Percentiles rank a stretch among this genome's conserved stretches.
phyloP scores from a whole-genome alignment of 2,797 vertebrate genomes.

The Megaceryle alcyon region DNA sequence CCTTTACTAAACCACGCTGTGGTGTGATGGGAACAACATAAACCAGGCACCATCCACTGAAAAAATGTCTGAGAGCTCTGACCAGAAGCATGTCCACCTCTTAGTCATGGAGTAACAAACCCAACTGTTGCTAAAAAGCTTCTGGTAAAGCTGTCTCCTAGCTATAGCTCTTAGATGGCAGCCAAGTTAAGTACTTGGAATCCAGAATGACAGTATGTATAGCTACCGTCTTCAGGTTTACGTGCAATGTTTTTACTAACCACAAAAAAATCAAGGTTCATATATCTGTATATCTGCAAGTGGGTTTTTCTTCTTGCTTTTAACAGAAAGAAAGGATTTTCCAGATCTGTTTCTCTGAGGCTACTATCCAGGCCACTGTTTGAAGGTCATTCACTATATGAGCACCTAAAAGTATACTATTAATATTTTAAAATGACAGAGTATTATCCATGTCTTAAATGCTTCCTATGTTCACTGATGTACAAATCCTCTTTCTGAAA shows the following conservation, averaged over 20 bases:
- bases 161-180: background rate
- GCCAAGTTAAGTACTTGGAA: background rate
- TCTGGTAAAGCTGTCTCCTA: background rate
- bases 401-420: background rate
- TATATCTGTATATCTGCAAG: background rate
- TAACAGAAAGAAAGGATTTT: background rate
- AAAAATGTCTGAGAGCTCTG: background rate
- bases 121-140: background rate
- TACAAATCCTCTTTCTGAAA: constrained; percentile 27
- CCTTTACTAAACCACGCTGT: rapidly evolving
- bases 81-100: background rate
- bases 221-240: background rate
- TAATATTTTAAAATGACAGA: constrained; percentile 26
- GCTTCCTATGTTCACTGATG: background rate
- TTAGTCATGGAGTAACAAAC: background rate
- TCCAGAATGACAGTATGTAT: rapidly evolving
- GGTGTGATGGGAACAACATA: rapidly evolving
- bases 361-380: background rate
- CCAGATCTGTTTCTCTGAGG: background rate
- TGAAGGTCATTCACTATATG: background rate
- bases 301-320: background rate
- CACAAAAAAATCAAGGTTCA: background rate
- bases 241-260: background rate
- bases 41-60: background rate
- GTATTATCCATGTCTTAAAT: background rate